Evolutionary conservation across 2,113 vertebrate genomes (phyloP).

Genomic region (Leptodactylus fuscus): DNA sequence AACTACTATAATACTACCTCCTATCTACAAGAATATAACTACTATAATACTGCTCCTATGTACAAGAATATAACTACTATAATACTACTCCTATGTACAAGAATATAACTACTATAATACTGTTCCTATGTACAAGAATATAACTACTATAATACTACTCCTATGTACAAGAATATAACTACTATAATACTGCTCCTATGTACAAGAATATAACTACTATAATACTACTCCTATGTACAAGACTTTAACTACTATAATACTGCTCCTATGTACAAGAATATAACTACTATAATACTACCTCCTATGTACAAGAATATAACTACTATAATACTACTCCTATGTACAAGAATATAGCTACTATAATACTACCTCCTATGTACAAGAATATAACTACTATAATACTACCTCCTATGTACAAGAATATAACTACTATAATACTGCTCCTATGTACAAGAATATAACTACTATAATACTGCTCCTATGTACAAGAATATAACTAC

Average conservation of each 20-base stretch:
- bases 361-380: too few relatives aligned
- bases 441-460: background rate
- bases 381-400: too few relatives aligned
- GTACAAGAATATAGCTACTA: too few relatives aligned
- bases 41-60: background rate
- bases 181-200: conserved; percentile 7
- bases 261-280: background rate
- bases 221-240: background rate
- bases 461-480: too few relatives aligned
- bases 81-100: background rate
- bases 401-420: too few relatives aligned
- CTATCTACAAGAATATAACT: conserved; percentile 4
- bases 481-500: too few relatives aligned
- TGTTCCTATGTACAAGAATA: background rate
- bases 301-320: background rate
- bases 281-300: background rate
- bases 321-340: too few relatives aligned
- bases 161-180: conserved; percentile 6
- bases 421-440: background rate
- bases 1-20: background rate
- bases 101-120: background rate
- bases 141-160: conserved; percentile 1
- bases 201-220: conserved; percentile 18
- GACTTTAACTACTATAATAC: background rate
- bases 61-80: conserved; percentile 17